A percentile compares a stretch with the other conserved stretches of the same genome.
These are phyloP conservation scores for Xiphophorus couchianus DNA, from an alignment of 2,113 vertebrate genomes.

Conservation along the genomic window DNA sequence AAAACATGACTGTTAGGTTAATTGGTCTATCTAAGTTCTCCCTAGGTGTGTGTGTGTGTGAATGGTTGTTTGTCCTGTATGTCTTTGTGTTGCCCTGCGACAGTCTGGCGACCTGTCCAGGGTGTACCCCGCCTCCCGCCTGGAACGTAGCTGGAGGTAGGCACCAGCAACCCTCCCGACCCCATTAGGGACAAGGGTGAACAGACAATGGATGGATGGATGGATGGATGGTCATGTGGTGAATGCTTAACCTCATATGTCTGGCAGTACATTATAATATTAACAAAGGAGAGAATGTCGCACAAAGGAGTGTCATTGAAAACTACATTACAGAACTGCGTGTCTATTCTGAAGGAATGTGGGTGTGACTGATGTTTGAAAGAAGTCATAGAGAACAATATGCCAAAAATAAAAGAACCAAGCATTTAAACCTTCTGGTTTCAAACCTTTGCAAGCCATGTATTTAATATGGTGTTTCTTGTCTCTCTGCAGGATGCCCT, in stretches of 20 bases:
- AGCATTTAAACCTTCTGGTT: accelerated
- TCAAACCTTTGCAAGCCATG: background rate
- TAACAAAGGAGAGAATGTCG: background rate
- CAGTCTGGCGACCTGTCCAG: too few relatives aligned
- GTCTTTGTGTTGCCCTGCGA: too few relatives aligned
- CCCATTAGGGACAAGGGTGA: too few relatives aligned
- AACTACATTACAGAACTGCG: background rate
- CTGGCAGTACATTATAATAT: background rate
- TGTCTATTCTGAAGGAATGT: conserved; percentile 10
- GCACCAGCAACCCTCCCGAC: too few relatives aligned
- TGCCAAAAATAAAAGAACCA: background rate
- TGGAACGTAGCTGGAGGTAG: too few relatives aligned
- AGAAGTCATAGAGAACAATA: background rate
- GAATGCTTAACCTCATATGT: background rate
- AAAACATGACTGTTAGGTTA: too few relatives aligned
- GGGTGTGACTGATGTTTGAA: background rate
- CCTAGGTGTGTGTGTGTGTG: too few relatives aligned
- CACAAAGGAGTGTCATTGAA: conserved; percentile 18
- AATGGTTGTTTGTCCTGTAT: too few relatives aligned
- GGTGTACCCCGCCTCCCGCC: too few relatives aligned
- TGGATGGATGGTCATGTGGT: too few relatives aligned
- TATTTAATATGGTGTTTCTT: background rate
- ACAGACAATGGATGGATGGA: too few relatives aligned
- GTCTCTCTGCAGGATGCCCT: conserved; percentile 48
- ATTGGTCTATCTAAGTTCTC: too few relatives aligned